These are phyloP conservation scores for Zosterops lateralis DNA, from an alignment of 2,113 vertebrate species.

Conservation along the genomic window DNA sequence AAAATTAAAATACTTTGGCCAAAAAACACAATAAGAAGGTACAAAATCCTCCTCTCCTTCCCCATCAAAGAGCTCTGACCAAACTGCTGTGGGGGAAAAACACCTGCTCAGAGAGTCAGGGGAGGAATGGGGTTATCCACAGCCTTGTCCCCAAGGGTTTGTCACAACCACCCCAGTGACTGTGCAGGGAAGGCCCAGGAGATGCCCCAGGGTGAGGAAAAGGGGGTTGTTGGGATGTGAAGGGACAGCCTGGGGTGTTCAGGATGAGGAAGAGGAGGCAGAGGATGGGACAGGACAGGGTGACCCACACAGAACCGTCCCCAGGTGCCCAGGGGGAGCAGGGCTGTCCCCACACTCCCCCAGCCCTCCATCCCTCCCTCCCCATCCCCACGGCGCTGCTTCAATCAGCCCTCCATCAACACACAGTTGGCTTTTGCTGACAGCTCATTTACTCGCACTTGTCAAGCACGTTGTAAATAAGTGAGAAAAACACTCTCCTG, in stretches of 20 bases:
- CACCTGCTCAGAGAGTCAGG: background rate
- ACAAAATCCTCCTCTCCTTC: background rate
- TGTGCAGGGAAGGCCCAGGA: background rate
- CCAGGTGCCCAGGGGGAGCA: background rate
- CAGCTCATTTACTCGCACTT: conserved; percentile 62
- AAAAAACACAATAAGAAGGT: background rate
- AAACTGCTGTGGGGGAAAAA: background rate
- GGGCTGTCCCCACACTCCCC: background rate
- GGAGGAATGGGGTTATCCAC: background rate
- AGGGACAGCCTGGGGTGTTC: background rate
- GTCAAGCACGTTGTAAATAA: conserved; percentile 37
- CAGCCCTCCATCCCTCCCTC: background rate
- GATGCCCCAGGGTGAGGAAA: accelerated
- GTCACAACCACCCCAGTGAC: background rate
- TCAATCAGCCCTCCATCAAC: conserved; percentile 22
- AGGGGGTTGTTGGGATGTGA: accelerated
- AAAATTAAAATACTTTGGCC: background rate
- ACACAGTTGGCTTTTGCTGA: background rate
- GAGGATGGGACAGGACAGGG: background rate
- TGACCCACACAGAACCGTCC: background rate
- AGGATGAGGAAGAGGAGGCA: background rate
- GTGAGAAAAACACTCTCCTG: conserved; percentile 33
- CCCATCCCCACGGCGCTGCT: background rate
- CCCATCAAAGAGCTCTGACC: background rate
- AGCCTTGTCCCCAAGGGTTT: background rate